Percentiles rank a stretch among this genome's conserved stretches.
Conservation (phyloP, 2,888 invertebrate genomes). For the Megamerina dolium region DNA sequence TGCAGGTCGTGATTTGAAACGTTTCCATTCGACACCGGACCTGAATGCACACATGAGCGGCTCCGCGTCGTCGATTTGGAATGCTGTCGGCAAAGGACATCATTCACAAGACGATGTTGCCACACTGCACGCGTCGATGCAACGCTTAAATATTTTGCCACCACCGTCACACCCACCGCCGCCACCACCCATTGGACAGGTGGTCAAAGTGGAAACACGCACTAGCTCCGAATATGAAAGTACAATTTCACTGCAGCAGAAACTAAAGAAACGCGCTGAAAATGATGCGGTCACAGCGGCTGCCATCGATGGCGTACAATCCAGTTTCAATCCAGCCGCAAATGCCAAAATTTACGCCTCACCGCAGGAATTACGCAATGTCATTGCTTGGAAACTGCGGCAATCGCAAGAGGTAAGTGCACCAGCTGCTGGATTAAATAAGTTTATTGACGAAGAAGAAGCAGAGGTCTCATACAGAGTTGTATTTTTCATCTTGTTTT, state of each 20-base stretch:
- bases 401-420: constrained; percentile 46
- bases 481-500: constrained; percentile 1
- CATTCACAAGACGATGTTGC: constrained; percentile 68
- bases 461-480: background rate
- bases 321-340: constrained; percentile 83
- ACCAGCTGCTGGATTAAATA: background rate
- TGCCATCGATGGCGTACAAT: constrained; percentile 57
- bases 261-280: constrained; percentile 42
- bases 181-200: constrained; percentile 67
- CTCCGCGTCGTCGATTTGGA: constrained; percentile 46
- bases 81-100: constrained; percentile 52
- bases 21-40: constrained; percentile 90
- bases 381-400: constrained; percentile 55
- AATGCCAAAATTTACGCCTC: constrained; percentile 84
- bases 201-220: constrained; percentile 62
- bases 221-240: constrained; percentile 50
- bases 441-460: background rate
- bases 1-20: constrained; percentile 54
- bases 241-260: constrained; percentile 46
- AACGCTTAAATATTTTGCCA: constrained; percentile 55
- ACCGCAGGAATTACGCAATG: constrained; percentile 74
- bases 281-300: constrained; percentile 40
- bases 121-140: constrained; percentile 48
- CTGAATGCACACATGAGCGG: constrained; percentile 53
- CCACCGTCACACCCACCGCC: constrained; percentile 80